Evolutionary conservation across 2,888 invertebrate species (phyloP), one percentile per base, ranked within the genome.

Genomic region (Heliconius aoede): DNA sequence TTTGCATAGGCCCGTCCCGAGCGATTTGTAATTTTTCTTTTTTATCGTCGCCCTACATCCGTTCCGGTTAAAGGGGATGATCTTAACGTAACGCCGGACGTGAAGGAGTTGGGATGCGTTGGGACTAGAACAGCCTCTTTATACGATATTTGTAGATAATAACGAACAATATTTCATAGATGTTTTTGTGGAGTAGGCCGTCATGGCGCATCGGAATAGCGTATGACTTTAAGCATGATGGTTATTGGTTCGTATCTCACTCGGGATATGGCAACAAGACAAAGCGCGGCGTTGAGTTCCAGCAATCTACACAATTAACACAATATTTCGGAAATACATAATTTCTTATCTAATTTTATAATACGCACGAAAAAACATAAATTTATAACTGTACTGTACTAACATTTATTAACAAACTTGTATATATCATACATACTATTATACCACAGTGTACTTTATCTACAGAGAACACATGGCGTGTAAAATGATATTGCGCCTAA

Each of bases 1-100:
- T 82, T 82, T 80, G 79, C 80, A 77, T 81, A 81, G 81, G 82
- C 77, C 60, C 76, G 60, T 76, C 78, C 68, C 73, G 73, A 77
- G 65, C 68, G 77, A 77, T 79, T 74, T 76, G 78, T 78, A 74
- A 80, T 80, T 80, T 80, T 77, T 75, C 72, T 79, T 81, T 81
- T 71, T 81, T 80, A 78, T 77, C 76, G 61, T n/a, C 69, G 64
- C 73, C 72, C 58, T 73, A 77, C 62, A 78, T 64, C 69, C 71
- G 69, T 69, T 69, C 40, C 40, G 26, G 73, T 58, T 67, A 40
- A 61, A 71, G 72, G 74, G 68, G 60, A 77, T 79, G 73, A 78
- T 80, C 78, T 78, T 62, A 75, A 72, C 73, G 77, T 78, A 65
- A 76, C 76, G 13, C 30, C 36, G 26, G 26, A 21, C 11, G 7